phyloP scores from a whole-genome alignment of 2,888 invertebrate genomes.

The Diaprepes abbreviatus region DNA sequence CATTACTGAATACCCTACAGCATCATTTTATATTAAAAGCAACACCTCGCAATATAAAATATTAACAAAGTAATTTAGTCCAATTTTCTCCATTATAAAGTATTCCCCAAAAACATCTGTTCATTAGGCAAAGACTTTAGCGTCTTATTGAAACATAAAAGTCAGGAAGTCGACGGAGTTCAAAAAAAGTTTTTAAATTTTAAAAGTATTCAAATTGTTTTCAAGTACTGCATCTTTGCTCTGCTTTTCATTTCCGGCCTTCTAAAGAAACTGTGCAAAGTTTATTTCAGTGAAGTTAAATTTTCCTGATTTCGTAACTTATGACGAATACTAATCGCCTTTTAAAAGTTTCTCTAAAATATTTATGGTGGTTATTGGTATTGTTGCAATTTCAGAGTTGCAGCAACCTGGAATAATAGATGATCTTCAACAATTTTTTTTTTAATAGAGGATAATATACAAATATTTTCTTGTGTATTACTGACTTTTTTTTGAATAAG shows the following conservation, averaged over 20 bases:
- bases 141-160: not conserved
- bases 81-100: not conserved
- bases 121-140: not conserved
- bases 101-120: not conserved
- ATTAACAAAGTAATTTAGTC: not conserved
- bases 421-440: too few relatives aligned
- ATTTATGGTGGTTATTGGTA: too few relatives aligned
- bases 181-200: conserved; percentile 25
- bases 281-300: conserved; percentile 3
- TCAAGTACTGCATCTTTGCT: conserved; percentile 18
- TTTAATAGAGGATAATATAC: too few relatives aligned
- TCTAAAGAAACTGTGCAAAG: not conserved
- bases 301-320: not conserved
- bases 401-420: too few relatives aligned
- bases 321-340: not conserved
- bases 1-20: too few relatives aligned
- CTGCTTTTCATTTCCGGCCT: conserved; percentile 26
- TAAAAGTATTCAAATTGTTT: conserved; percentile 26
- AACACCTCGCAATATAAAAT: too few relatives aligned
- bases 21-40: too few relatives aligned
- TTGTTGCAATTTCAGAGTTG: too few relatives aligned
- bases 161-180: not conserved
- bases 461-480: too few relatives aligned
- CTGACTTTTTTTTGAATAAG: too few relatives aligned
- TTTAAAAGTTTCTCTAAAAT: not conserved